A percentile compares a stretch with the other conserved stretches of the same genome.
Conservation (phyloP, 2,888 invertebrate genomes). For the Luffia ferchaultella region DNA sequence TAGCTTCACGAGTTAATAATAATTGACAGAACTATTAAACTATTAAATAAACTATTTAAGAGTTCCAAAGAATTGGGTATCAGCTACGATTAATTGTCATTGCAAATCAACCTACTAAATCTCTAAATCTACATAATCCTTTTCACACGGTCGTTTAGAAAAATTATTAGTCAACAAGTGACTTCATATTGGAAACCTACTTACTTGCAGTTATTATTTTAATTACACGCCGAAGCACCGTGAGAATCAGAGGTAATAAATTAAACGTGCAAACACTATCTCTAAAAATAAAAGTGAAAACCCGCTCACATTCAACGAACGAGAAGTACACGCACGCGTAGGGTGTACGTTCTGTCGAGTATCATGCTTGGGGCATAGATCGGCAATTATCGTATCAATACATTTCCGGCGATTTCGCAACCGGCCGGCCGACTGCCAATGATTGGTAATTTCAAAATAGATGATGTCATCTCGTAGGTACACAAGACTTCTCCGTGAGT, state of each 20-base stretch:
- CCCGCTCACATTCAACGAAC: background rate
- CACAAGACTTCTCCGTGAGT: conserved; percentile 11
- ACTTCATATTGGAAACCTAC: too few relatives aligned
- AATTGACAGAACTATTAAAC: too few relatives aligned
- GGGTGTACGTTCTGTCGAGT: too few relatives aligned
- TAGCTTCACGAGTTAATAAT: background rate
- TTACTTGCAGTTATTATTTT: background rate
- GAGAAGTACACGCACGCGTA: too few relatives aligned
- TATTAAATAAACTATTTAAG: too few relatives aligned
- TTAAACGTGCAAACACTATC: background rate
- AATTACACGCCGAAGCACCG: background rate
- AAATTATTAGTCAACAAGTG: too few relatives aligned
- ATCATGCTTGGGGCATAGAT: background rate
- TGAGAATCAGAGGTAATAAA: background rate
- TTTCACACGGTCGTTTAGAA: too few relatives aligned
- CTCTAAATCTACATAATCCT: too few relatives aligned
- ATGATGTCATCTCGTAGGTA: conserved; percentile 19
- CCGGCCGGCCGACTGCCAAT: conserved; percentile 3
- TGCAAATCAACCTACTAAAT: too few relatives aligned
- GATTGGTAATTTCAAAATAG: conserved; percentile 17
- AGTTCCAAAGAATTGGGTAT: too few relatives aligned
- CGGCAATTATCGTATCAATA: conserved; percentile 18
- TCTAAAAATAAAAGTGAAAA: background rate
- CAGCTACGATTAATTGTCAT: too few relatives aligned
- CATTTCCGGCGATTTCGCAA: conserved; percentile 21